Evolutionary conservation across 2,113 vertebrate genomes (phyloP).

Genomic region (Ailuropoda melanoleuca): DNA sequence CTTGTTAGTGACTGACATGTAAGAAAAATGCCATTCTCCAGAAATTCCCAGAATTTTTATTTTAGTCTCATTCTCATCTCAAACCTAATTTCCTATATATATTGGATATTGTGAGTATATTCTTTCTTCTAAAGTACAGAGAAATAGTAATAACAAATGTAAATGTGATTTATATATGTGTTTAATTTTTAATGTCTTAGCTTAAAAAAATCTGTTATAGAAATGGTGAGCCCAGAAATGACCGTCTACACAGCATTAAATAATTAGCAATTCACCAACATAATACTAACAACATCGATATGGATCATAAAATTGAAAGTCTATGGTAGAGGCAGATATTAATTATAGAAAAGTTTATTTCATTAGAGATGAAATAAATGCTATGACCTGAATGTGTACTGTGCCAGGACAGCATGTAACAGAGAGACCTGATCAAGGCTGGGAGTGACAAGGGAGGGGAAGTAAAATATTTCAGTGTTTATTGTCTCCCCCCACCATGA

Average conservation of each 20-base stretch:
- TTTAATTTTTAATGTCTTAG: slow-evolving; percentile 39
- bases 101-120: background rate
- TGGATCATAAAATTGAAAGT: background rate
- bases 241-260: background rate
- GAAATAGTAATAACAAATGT: slow-evolving; percentile 41
- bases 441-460: fast-evolving
- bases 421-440: background rate
- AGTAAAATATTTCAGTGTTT: background rate
- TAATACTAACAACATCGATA: background rate
- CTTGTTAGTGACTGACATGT: background rate
- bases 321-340: background rate
- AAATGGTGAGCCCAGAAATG: background rate
- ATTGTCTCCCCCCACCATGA: background rate
- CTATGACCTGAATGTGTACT: background rate
- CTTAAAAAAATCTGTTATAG: slow-evolving; percentile 10
- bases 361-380: slow-evolving; percentile 39
- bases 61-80: background rate
- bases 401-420: background rate
- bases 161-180: background rate
- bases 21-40: background rate
- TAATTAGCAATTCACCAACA: slow-evolving; percentile 17
- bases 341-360: slow-evolving; percentile 30
- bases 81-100: background rate
- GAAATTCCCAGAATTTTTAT: background rate
- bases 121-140: background rate